A percentile compares a stretch with the other conserved stretches of the same genome.
Evolutionary conservation across 37 sponge, comb jelly and placozoan species (phyloP).

Genomic region (Eunapius fragilis): DNA sequence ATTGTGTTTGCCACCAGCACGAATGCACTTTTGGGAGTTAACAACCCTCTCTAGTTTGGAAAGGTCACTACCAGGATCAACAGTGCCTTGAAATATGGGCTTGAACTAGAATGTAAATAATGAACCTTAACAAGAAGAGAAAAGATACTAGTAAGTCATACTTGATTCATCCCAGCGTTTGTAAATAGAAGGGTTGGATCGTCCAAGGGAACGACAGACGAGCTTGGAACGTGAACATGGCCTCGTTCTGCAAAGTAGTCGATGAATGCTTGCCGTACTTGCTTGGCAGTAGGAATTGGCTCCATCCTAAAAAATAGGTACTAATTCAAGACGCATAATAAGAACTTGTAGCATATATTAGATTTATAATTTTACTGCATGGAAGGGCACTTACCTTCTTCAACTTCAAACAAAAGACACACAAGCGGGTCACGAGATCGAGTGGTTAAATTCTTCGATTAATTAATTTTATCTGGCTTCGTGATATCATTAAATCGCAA

Average conservation of each 20-base stretch:
- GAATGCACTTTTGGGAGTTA: conserved; percentile 98
- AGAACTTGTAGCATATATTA: too few relatives aligned
- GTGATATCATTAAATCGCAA: too few relatives aligned
- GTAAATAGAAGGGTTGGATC: conserved; percentile 97
- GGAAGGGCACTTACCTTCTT: too few relatives aligned
- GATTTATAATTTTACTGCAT: too few relatives aligned
- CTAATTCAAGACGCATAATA: too few relatives aligned
- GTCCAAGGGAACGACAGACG: conserved; percentile 89
- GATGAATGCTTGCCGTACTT: conserved; percentile 87
- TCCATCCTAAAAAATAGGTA: neutral
- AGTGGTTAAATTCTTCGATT: too few relatives aligned
- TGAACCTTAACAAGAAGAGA: neutral
- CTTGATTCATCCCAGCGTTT: conserved; percentile 99
- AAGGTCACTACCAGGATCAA: conserved; percentile 95
- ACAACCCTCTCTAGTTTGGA: conserved; percentile 84
- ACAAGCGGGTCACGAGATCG: too few relatives aligned
- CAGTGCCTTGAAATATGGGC: conserved; percentile 93
- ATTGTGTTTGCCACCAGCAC: conserved; percentile 99
- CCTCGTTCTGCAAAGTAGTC: conserved; percentile 78
- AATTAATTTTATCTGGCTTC: too few relatives aligned
- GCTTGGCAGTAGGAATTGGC: conserved; percentile 27
- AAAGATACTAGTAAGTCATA: neutral
- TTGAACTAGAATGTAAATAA: conserved; percentile 74
- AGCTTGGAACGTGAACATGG: conserved; percentile 87
- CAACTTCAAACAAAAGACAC: too few relatives aligned